These are phyloP conservation scores for Lepidothrix coronata DNA, from an alignment of 2,113 vertebrate genomes.

Conservation along the genomic window DNA sequence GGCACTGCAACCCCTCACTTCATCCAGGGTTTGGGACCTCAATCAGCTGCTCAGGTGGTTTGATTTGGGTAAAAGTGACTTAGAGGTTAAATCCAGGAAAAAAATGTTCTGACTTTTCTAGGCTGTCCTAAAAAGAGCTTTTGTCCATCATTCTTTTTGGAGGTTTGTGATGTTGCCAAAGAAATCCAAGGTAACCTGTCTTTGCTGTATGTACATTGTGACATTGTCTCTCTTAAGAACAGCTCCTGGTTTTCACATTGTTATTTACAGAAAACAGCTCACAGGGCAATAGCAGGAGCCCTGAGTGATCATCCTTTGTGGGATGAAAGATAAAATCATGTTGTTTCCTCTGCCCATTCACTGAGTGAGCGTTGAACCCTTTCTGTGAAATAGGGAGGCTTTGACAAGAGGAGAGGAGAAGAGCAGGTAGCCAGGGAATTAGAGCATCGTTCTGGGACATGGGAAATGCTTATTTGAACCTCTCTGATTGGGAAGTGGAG, in stretches of 20 bases:
- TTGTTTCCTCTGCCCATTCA: neutral
- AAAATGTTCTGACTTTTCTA: neutral
- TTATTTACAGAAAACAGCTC: neutral
- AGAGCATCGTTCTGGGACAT: neutral
- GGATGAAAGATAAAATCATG: neutral
- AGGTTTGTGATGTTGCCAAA: neutral
- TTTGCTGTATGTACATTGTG: neutral
- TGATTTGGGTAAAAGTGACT: neutral
- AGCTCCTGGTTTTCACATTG: neutral
- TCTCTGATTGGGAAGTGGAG: neutral
- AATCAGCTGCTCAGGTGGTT: neutral
- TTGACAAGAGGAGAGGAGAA: neutral
- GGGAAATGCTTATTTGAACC: neutral
- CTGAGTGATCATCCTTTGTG: neutral
- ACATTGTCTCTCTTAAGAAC: neutral
- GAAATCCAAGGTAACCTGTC: neutral
- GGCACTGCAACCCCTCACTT: neutral
- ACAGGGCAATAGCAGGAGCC: neutral
- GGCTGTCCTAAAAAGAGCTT: neutral
- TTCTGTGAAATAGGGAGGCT: neutral
- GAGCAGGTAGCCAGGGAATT: neutral
- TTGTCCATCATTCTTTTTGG: neutral
- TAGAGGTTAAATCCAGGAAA: neutral
- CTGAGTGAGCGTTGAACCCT: neutral
- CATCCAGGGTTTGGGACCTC: neutral